Evolutionary conservation across 2,888 invertebrate genomes (phyloP).

Genomic region (Branchellion lobata): DNA sequence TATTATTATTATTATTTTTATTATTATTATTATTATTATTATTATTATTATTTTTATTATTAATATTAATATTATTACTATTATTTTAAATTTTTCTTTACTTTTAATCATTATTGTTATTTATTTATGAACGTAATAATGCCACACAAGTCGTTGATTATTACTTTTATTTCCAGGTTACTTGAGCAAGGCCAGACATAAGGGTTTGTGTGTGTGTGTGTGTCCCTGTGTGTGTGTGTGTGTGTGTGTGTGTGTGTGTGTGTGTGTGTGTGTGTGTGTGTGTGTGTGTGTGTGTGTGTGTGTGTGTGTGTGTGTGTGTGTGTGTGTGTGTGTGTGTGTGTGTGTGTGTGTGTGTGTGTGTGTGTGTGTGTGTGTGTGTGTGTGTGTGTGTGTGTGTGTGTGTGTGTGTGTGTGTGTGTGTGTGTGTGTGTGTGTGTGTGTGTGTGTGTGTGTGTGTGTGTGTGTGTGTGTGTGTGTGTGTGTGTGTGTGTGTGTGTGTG

Average conservation of each 20-base stretch:
- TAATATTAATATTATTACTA: too few relatives aligned
- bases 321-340: conserved; percentile 18
- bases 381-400: conserved; percentile 29
- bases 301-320: conserved; percentile 1
- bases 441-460: not conserved
- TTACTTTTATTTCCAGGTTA: conserved; percentile 46
- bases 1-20: too few relatives aligned
- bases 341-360: not conserved
- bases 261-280: conserved; percentile 12
- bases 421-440: conserved; percentile 29
- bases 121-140: too few relatives aligned
- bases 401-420: conserved; percentile 29
- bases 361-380: conserved; percentile 25
- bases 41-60: too few relatives aligned
- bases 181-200: conserved; percentile 47
- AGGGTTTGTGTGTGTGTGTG: conserved; percentile 41
- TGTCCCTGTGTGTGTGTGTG: conserved; percentile 19
- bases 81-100: too few relatives aligned
- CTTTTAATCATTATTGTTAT: too few relatives aligned
- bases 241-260: conserved; percentile 21
- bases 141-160: too few relatives aligned
- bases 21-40: too few relatives aligned
- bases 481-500: not conserved
- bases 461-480: not conserved
- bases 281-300: conserved; percentile 14